Evolutionary conservation across 1,140 invertebrate species (phyloP), one percentile per base, ranked within the genome.

Genomic region (Callitettix versicolor): DNA sequence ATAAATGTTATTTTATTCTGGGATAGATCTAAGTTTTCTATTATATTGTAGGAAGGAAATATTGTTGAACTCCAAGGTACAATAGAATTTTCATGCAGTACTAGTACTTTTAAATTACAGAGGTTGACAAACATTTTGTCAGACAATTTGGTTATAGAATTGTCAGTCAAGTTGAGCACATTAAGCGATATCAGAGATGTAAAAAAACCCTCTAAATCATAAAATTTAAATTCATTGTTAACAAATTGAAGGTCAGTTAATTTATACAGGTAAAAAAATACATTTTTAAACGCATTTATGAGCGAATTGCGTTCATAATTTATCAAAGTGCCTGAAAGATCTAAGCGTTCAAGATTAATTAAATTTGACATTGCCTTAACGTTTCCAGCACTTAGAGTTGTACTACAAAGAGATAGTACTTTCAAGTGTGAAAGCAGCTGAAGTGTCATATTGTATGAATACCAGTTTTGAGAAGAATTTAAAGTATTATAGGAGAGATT

Each of bases 1-100:
- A 51, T 26, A 38, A 18, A 36, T 4, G 26, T 38, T 36, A 51
- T 51, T 21, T 51, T 30, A 34, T 51, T 51, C 6, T 36, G 21
- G 14, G 48, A 36, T 3, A 51, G 21, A 36, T 51, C 48, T n/a
- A 51, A 11, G 21, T 15, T 21, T 34, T 38, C 2, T 2, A 51
- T n/a, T 14, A 36, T 3, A 34, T 34, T 51, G 6, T 38, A 3
- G 2, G 3, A 5, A 15, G 3, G 9, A 7, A 51, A 18, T 20
- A 38, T 18, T 5, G 26, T 12, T 14, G 22, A 36, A 38, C 36
- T 36, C 48, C 48, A 51, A 38, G 48, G 21, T 14, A 15, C 14
- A 20, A 51, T 51, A n/a, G 17, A 20, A 34, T 51, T 51, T 17
- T 51, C 15, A 38, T 18, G 3, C 30, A 51, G 30, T 24, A 26